phyloP scores from a whole-genome alignment of 2,888 invertebrate genomes.

The Dicranocentrus wangi region DNA sequence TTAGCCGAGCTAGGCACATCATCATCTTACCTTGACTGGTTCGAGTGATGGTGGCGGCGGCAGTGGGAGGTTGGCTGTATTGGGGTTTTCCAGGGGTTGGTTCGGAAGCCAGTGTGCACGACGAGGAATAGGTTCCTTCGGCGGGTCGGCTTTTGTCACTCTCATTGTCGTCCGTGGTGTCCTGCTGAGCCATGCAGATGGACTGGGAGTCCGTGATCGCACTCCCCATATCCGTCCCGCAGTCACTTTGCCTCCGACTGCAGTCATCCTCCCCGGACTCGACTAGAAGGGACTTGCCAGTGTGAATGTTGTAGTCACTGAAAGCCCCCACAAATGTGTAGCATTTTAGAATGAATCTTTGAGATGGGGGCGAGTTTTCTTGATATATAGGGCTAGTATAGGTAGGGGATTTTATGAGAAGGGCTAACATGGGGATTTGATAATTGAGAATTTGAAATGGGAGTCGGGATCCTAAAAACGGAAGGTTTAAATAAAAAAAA shows the following conservation, averaged over 20 bases:
- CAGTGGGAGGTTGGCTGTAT: too few relatives aligned
- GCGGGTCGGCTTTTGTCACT: constrained; percentile 61
- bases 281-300: constrained; percentile 58
- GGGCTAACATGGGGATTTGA: too few relatives aligned
- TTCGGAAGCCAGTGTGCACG: constrained; percentile 52
- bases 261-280: constrained; percentile 49
- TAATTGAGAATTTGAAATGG: too few relatives aligned
- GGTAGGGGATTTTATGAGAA: too few relatives aligned
- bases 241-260: constrained; percentile 59
- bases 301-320: constrained; percentile 73
- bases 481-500: too few relatives aligned
- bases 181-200: constrained; percentile 56
- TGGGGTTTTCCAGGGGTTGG: constrained; percentile 6
- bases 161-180: constrained; percentile 66
- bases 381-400: too few relatives aligned
- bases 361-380: too few relatives aligned
- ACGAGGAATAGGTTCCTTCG: constrained; percentile 58
- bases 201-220: constrained; percentile 55
- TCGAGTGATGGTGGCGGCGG: too few relatives aligned
- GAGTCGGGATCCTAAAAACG: too few relatives aligned
- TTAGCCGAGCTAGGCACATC: too few relatives aligned
- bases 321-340: constrained; percentile 6
- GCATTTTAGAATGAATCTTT: too few relatives aligned
- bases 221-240: constrained; percentile 58
- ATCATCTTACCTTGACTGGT: too few relatives aligned